Conservation (phyloP, 2,888 invertebrate genomes). For the Ornithoptera priamus region DNA sequence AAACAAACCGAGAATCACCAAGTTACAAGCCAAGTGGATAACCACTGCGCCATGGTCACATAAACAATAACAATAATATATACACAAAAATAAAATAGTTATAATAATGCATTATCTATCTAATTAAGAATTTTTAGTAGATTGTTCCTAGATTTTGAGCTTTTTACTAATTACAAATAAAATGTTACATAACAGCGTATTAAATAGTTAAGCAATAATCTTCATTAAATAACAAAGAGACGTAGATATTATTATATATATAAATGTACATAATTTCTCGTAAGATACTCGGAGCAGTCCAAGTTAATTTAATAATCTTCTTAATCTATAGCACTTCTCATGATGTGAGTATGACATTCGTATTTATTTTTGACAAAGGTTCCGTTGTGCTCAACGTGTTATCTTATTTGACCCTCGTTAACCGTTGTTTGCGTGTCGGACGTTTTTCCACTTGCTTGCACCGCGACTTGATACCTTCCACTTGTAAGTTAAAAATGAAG, state of each 20-base stretch:
- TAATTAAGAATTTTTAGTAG: too few species aligned
- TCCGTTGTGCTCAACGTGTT: constrained; percentile 16
- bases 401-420: constrained; percentile 28
- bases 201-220: too few species aligned
- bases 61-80: too few species aligned
- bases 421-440: constrained; percentile 19
- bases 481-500: not conserved
- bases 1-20: too few species aligned
- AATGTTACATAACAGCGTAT: too few species aligned
- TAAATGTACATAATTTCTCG: not conserved
- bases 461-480: not conserved
- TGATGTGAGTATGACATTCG: constrained; percentile 16
- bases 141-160: too few species aligned
- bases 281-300: not conserved
- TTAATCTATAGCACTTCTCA: constrained; percentile 5
- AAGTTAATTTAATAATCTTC: not conserved
- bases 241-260: not conserved
- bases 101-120: too few species aligned
- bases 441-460: constrained; percentile 23
- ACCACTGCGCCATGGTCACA: too few species aligned
- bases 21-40: too few species aligned
- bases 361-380: constrained; percentile 29
- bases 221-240: too few species aligned
- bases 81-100: too few species aligned
- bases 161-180: too few species aligned